These are phyloP conservation scores for Ceratoteleas bidentatus DNA, from an alignment of 1,140 invertebrate genomes.

Conservation along the genomic window DNA sequence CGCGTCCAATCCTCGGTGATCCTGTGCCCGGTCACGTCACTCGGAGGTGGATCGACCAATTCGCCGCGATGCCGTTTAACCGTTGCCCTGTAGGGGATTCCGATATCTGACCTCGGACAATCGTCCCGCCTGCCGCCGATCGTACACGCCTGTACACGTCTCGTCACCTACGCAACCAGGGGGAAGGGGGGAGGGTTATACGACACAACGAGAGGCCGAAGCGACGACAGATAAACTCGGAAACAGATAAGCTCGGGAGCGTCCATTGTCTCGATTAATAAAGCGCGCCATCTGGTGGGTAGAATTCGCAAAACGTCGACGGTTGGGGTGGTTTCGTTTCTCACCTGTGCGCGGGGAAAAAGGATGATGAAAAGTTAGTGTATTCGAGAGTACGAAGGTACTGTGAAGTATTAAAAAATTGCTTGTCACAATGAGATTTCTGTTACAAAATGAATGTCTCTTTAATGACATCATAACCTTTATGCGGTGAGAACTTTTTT, in stretches of 20 bases:
- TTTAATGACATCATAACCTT: no score
- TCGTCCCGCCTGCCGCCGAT: constrained; percentile 51
- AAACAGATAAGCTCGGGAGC: constrained; percentile 25
- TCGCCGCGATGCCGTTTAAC: constrained; percentile 42
- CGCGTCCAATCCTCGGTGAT: constrained; percentile 80
- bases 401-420: no score
- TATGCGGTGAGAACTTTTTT: no score
- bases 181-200: constrained; percentile 5
- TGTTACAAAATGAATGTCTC: no score
- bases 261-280: constrained; percentile 29
- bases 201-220: constrained; percentile 8
- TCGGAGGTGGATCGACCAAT: constrained; percentile 56
- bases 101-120: constrained; percentile 49
- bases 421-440: no score
- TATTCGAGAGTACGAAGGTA: no score
- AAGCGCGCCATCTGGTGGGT: no score
- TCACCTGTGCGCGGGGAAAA: no score
- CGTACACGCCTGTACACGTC: constrained; percentile 64
- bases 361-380: no score
- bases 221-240: constrained; percentile 31
- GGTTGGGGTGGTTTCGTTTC: no score
- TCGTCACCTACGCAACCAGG: constrained; percentile 32
- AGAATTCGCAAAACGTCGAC: neutral
- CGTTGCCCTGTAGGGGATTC: constrained; percentile 39
- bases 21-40: constrained; percentile 67